A percentile compares a stretch with the other conserved stretches of the same genome.
Conservation (phyloP, 2,888 invertebrate species). For the Schrankia costaestrigalis region DNA sequence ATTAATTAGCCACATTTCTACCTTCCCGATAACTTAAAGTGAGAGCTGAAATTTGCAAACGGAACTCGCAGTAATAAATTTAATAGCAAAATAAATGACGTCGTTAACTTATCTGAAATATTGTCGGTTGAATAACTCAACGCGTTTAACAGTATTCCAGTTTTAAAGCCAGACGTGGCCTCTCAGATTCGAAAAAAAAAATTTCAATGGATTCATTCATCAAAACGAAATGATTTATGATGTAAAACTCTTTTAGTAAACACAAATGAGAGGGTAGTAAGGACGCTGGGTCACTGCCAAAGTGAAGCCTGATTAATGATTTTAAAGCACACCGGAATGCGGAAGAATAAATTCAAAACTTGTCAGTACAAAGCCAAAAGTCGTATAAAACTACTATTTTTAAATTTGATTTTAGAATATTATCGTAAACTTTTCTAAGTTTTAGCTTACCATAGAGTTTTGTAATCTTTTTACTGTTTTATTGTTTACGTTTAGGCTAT, state of each 20-base stretch:
- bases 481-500: too few species aligned
- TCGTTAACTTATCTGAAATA: constrained; percentile 52
- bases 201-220: neutral
- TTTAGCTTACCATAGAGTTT: too few species aligned
- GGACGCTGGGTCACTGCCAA: constrained; percentile 77
- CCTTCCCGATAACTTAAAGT: constrained; percentile 40
- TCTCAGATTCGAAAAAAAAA: constrained; percentile 4
- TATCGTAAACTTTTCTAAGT: too few species aligned
- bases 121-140: constrained; percentile 48
- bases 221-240: neutral
- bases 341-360: constrained; percentile 62
- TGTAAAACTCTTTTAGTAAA: constrained; percentile 51
- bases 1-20: constrained; percentile 36
- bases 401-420: too few species aligned
- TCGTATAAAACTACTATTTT: too few species aligned
- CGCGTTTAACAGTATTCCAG: constrained; percentile 39
- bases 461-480: too few species aligned
- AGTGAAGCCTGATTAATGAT: constrained; percentile 76
- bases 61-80: constrained; percentile 45
- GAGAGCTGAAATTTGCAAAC: constrained; percentile 36
- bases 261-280: constrained; percentile 74
- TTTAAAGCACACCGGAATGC: constrained; percentile 61
- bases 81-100: constrained; percentile 48
- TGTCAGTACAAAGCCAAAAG: too few species aligned
- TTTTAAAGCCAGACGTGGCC: constrained; percentile 27